Evolutionary conservation across 1,140 invertebrate genomes (phyloP).

Genomic region (Bombus picipes): DNA sequence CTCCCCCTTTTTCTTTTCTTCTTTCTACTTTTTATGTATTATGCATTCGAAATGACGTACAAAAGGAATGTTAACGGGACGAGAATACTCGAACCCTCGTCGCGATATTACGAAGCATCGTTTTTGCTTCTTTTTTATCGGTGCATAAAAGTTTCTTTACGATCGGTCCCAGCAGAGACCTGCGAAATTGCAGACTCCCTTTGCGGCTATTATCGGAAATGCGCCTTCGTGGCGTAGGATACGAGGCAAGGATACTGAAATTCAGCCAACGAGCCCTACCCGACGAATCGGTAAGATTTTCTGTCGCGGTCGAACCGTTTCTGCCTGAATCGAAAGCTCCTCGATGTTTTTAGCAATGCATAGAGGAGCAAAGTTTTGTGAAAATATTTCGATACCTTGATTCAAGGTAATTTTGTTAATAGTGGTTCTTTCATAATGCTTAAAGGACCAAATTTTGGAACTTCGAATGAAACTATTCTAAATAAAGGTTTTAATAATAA

Average conservation of each 20-base stretch:
- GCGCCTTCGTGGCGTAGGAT: not conserved
- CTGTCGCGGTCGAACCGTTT: not conserved
- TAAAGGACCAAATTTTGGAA: not conserved
- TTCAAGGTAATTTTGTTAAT: not conserved
- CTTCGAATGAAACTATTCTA: not conserved
- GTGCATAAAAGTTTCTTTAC: conserved; percentile 21
- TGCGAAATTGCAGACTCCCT: conserved; percentile 11
- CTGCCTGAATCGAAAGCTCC: not conserved
- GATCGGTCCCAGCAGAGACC: not conserved
- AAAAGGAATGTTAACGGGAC: not conserved
- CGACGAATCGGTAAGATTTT: conserved; percentile 61
- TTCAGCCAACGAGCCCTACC: not conserved
- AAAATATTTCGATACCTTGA: not conserved
- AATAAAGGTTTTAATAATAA: not conserved
- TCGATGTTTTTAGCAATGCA: not conserved
- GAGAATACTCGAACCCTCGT: conserved; percentile 16
- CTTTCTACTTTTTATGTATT: not conserved
- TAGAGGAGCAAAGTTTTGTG: not conserved
- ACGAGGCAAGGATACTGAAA: conserved; percentile 27
- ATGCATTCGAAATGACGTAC: not conserved
- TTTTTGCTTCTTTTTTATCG: not conserved
- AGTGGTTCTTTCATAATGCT: not conserved
- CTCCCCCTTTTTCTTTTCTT: not conserved
- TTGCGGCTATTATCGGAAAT: conserved; percentile 25
- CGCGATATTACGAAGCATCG: conserved; percentile 1